Evolutionary conservation across 2,797 vertebrate genomes (phyloP).

Genomic region (Amazona finschi): DNA sequence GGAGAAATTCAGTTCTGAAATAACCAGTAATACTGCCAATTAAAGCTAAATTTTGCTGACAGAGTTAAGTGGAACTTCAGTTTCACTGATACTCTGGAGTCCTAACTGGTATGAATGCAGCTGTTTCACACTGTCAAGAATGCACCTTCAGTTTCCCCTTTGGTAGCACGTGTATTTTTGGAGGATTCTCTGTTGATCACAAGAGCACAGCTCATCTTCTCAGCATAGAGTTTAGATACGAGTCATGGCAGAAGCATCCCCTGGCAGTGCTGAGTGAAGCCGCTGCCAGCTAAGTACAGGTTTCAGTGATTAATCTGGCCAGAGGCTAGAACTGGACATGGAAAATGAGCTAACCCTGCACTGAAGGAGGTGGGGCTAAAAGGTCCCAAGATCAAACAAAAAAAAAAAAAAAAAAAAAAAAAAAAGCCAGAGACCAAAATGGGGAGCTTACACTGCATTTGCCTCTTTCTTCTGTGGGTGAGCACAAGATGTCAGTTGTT

Average conservation of each 20-base stretch:
- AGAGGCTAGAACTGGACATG: not conserved
- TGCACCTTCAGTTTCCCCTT: not conserved
- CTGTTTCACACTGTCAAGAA: not conserved
- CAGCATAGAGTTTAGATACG: not conserved
- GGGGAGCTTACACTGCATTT: not conserved
- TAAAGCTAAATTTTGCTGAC: not conserved
- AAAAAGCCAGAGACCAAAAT: not conserved
- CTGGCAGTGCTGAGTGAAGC: not conserved
- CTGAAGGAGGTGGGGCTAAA: not conserved
- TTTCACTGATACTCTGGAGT: not conserved
- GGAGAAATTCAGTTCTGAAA: not conserved
- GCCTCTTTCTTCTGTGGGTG: not conserved
- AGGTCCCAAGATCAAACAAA: not conserved
- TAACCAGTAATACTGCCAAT: not conserved
- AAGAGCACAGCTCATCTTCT: conserved; percentile 14
- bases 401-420: not conserved
- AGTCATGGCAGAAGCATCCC: conserved; percentile 24
- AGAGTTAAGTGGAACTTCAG: not conserved
- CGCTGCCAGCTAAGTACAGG: not conserved
- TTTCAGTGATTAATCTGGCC: not conserved
- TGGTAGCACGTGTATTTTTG: not conserved
- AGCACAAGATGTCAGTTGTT: not conserved
- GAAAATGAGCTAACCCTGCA: not conserved
- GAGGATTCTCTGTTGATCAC: not conserved
- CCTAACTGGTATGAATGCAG: not conserved